phyloP scores from a whole-genome alignment of 2,113 vertebrate species.

The Gasterosteus nipponicus region DNA sequence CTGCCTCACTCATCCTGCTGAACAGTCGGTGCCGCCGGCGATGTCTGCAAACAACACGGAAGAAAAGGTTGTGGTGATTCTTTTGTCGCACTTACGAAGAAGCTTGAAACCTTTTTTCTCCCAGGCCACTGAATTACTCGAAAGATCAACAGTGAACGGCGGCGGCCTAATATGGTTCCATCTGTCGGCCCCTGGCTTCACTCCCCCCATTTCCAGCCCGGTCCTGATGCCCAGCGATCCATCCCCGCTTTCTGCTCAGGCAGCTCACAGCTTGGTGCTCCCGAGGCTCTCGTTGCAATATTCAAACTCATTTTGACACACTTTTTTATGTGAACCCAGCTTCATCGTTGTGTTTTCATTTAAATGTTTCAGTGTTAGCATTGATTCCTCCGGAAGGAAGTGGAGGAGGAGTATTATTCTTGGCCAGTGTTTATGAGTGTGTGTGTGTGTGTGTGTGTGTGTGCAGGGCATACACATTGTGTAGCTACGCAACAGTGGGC shows the following conservation, averaged over 20 bases:
- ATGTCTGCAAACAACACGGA: conserved; percentile 53
- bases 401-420: conserved; percentile 54
- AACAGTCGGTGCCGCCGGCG: conserved; percentile 71
- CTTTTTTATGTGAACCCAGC: conserved; percentile 20
- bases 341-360: conserved; percentile 16
- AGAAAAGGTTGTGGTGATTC: not conserved
- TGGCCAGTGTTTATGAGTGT: conserved; percentile 32
- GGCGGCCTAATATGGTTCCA: conserved; percentile 39
- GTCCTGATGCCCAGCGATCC: conserved; percentile 17
- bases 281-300: conserved; percentile 30
- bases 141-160: conserved; percentile 17
- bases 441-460: conserved; percentile 36
- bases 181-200: conserved; percentile 41
- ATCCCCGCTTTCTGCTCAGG: conserved; percentile 18
- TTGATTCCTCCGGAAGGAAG: conserved; percentile 45
- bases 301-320: conserved; percentile 42
- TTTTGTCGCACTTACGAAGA: not conserved
- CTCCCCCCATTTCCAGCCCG: conserved; percentile 36
- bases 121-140: conserved; percentile 11
- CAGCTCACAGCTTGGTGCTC: conserved; percentile 47
- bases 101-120: conserved; percentile 3
- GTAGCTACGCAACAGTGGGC: conserved; percentile 56
- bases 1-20: conserved; percentile 93
- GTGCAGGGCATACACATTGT: conserved; percentile 40
- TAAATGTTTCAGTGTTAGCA: conserved; percentile 29